These are phyloP conservation scores for Pseudococcus jackbeardsleyi DNA, from an alignment of 2,888 invertebrate genomes.

Conservation along the genomic window DNA sequence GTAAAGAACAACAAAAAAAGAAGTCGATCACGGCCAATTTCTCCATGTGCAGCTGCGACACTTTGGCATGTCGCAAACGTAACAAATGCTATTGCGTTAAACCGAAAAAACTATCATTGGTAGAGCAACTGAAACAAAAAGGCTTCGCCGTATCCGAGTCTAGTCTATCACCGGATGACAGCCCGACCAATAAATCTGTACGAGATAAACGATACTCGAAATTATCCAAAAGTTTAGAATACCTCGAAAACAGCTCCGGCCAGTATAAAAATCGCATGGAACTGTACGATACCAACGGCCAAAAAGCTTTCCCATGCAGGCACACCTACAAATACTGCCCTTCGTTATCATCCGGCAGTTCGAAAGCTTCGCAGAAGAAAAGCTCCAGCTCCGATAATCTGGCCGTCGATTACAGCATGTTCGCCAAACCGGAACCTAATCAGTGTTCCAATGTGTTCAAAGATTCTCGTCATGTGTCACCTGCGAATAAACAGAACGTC, in stretches of 20 bases:
- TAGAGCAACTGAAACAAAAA: slow-evolving; percentile 73
- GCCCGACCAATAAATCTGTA: slow-evolving; percentile 68
- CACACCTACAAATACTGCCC: slow-evolving; percentile 48
- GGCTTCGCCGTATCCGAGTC: slow-evolving; percentile 72
- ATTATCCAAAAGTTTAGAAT: slow-evolving; percentile 70
- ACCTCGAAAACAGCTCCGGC: slow-evolving; percentile 68
- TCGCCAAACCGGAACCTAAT: slow-evolving; percentile 50
- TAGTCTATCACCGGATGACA: slow-evolving; percentile 68
- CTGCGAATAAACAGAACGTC: slow-evolving; percentile 24
- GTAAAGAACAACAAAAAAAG: slow-evolving; percentile 2
- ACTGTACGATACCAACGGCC: slow-evolving; percentile 65
- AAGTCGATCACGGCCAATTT: slow-evolving; percentile 57
- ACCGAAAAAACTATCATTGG: slow-evolving; percentile 68
- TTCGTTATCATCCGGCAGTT: slow-evolving; percentile 53
- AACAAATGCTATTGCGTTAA: slow-evolving; percentile 86
- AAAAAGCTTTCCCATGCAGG: slow-evolving; percentile 31
- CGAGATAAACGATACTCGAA: slow-evolving; percentile 68
- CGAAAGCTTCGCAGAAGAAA: slow-evolving; percentile 62
- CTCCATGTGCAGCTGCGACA: slow-evolving; percentile 80
- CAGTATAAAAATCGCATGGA: slow-evolving; percentile 67
- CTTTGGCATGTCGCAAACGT: slow-evolving; percentile 88
- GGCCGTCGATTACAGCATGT: slow-evolving; percentile 71
- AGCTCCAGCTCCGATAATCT: slow-evolving; percentile 76
- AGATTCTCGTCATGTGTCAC: background rate
- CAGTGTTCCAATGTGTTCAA: slow-evolving; percentile 23